Evolutionary conservation across 37 sponge, comb jelly and placozoan species (phyloP), one percentile per base, ranked within the genome.

Genomic region (Theonella swinhoei): DNA sequence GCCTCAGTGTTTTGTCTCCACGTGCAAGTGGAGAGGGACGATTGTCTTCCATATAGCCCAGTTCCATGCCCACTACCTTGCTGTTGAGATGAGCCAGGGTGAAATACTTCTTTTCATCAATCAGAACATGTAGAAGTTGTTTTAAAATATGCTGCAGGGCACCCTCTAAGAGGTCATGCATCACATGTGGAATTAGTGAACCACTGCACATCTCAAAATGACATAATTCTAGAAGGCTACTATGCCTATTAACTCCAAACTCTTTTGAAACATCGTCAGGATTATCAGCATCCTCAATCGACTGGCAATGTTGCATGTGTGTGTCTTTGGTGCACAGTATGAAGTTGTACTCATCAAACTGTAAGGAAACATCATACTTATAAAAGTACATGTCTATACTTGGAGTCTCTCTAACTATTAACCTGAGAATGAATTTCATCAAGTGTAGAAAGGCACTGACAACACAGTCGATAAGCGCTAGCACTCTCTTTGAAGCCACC

Each of bases 161-260:
- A 30, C 86, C 78, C 63, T 85, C 85, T 4, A 76, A 62, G 1
- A 83, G 24, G 36, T 83, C 65, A 33, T 83, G 84, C 85, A 76
- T 84, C 31, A 84, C 26, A 59, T 84, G 77, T 25, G 85, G 77
- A 1, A 76, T n/a, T 0, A 84, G 77, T 9, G 25, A 24, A n/a
- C 77, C 85, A 75, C 24, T 29, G 23, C 61, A 62, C 31, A 78
- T 36, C 11, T 77, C 61, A 43, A 77, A 85, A 31, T 71, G 65
- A 24, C 14, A 19, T 11, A 58, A 19, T 11, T 58, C 60, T 58
- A 58, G 19, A n/a, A 63, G 42, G 0, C 35, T 23, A n/a, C 34
- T 4, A 20, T 41, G 0, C 20, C 62, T 25, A 33, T 71, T 71
- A 0, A 81, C 72, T 11, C 71, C 73, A 29, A 24, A 70, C 20